Conservation (phyloP, 2,888 invertebrate genomes). For the Strigamia crassipes region DNA sequence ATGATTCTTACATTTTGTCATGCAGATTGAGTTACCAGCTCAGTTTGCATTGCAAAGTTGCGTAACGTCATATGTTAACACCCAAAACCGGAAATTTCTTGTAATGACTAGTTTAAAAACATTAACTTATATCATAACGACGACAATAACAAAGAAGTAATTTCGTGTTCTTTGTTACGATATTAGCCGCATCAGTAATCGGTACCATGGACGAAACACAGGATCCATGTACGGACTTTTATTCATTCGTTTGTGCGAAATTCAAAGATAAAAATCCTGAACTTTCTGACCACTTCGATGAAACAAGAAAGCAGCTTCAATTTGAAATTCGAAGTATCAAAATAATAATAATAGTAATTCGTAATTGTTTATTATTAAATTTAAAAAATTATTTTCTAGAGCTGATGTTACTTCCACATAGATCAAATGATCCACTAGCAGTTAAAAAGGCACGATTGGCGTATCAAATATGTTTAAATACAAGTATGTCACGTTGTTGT, state of each 20-base stretch:
- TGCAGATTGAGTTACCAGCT: no score
- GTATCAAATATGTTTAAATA: background rate
- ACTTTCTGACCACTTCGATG: background rate
- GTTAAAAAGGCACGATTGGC: background rate
- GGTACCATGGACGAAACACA: constrained; percentile 48
- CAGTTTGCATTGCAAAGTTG: no score
- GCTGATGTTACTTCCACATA: background rate
- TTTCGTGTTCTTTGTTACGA: background rate
- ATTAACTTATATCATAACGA: background rate
- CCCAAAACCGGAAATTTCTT: no score
- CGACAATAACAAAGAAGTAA: background rate
- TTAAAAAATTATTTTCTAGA: background rate
- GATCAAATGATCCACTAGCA: background rate
- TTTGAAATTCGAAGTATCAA: background rate
- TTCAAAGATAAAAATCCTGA: background rate
- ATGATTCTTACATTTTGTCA: no score
- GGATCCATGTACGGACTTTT: constrained; percentile 51
- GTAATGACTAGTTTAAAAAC: background rate
- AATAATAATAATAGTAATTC: no score
- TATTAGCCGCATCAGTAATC: constrained; percentile 47
- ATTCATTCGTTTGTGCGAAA: constrained; percentile 48
- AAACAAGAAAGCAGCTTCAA: background rate
- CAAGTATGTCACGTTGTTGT: background rate
- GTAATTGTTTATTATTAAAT: background rate
- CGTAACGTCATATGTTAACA: no score